A percentile compares a stretch with the other conserved stretches of the same genome.
phyloP scores from a whole-genome alignment of 1,140 invertebrate genomes.

The Sycophila sp. region DNA sequence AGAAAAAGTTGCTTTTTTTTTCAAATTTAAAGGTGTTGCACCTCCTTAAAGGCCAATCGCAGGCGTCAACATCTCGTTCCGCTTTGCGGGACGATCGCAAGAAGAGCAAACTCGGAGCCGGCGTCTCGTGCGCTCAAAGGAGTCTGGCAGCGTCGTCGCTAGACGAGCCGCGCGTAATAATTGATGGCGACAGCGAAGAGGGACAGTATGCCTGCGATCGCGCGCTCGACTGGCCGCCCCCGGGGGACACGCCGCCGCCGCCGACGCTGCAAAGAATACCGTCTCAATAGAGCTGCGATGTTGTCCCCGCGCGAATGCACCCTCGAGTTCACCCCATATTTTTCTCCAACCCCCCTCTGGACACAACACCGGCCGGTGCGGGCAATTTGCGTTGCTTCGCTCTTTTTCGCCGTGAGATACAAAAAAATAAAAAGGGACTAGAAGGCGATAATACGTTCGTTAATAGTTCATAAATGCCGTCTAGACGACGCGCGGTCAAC shows the following conservation, averaged over 20 bases:
- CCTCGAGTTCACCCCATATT: slow-evolving; percentile 45
- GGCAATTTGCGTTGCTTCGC: slow-evolving; percentile 51
- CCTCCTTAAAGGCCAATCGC: no score
- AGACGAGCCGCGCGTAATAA: slow-evolving; percentile 63
- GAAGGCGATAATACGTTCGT: slow-evolving; percentile 40
- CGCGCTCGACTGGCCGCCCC: slow-evolving; percentile 49
- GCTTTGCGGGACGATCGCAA: no score
- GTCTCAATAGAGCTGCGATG: slow-evolving; percentile 48
- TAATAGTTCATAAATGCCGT: slow-evolving; percentile 42
- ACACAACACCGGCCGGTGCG: no score
- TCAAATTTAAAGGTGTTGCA: no score
- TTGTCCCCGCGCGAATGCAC: slow-evolving; percentile 46
- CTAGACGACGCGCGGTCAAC: no score
- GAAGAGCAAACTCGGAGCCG: no score
- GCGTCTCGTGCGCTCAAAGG: no score
- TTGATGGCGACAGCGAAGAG: slow-evolving; percentile 58
- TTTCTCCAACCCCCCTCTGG: slow-evolving; percentile 32
- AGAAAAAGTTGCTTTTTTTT: no score
- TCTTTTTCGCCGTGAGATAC: slow-evolving; percentile 37
- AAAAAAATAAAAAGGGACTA: no score
- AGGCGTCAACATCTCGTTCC: no score
- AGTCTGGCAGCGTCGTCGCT: no score
- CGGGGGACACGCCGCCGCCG: slow-evolving; percentile 45
- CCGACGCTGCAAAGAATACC: slow-evolving; percentile 53
- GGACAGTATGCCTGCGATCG: slow-evolving; percentile 62